Percentiles rank a stretch among this genome's conserved stretches.
Evolutionary conservation across 2,888 invertebrate species (phyloP).

Genomic region (Homarus gammarus): DNA sequence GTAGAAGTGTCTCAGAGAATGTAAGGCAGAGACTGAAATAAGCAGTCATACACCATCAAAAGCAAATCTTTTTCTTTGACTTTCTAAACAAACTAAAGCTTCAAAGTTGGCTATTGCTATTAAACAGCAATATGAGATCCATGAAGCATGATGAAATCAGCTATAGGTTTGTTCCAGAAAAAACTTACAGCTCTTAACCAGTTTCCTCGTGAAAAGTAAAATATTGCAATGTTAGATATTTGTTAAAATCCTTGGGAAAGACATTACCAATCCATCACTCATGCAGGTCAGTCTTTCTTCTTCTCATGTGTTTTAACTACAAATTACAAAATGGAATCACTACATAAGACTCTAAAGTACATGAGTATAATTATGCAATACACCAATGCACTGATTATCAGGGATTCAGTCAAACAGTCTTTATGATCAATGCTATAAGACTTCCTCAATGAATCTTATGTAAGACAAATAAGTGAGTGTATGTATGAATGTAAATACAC

Average conservation of each 20-base stretch:
- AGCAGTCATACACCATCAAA: slow-evolving; percentile 41
- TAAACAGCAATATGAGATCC: slow-evolving; percentile 31
- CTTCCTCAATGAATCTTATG: neutral
- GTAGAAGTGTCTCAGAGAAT: slow-evolving; percentile 2
- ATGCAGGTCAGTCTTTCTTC: slow-evolving; percentile 25
- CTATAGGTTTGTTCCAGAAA: slow-evolving; percentile 19
- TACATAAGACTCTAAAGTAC: slow-evolving; percentile 45
- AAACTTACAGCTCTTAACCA: slow-evolving; percentile 70
- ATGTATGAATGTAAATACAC: neutral
- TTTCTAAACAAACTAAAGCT: slow-evolving; percentile 41
- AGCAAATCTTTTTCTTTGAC: slow-evolving; percentile 20
- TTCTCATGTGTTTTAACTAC: neutral
- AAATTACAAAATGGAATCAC: slow-evolving; percentile 22
- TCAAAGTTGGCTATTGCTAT: slow-evolving; percentile 38
- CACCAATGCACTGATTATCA: slow-evolving; percentile 5
- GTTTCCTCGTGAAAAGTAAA: slow-evolving; percentile 72
- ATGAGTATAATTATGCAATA: slow-evolving; percentile 42
- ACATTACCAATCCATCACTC: slow-evolving; percentile 19
- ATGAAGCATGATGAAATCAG: slow-evolving; percentile 43
- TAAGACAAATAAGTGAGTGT: neutral
- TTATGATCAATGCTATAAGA: neutral
- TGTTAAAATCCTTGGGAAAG: slow-evolving; percentile 5
- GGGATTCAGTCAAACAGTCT: neutral
- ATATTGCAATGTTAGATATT: slow-evolving; percentile 35
- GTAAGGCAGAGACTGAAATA: slow-evolving; percentile 34